A percentile compares a stretch with the other conserved stretches of the same genome.
These are phyloP conservation scores for Clarias macrocephalus DNA, from an alignment of 2,113 vertebrate species.

Conservation along the genomic window DNA sequence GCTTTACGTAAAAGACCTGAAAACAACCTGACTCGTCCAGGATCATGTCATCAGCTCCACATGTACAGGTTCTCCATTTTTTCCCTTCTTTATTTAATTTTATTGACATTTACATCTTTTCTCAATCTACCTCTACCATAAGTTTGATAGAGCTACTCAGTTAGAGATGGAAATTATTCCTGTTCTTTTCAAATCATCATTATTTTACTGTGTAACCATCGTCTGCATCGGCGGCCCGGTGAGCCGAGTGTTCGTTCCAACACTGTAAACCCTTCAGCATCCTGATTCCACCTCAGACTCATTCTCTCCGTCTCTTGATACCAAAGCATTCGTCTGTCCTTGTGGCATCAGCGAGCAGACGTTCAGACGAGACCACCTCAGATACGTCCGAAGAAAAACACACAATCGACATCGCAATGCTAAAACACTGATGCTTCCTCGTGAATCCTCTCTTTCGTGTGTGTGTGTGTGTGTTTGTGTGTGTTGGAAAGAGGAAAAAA, in stretches of 20 bases:
- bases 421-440: constrained; percentile 61
- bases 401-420: constrained; percentile 40
- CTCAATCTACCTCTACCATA: constrained; percentile 59
- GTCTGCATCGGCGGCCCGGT: background rate
- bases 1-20: constrained; percentile 77
- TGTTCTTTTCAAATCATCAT: background rate
- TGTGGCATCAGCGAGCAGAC: constrained; percentile 63
- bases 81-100: constrained; percentile 8
- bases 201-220: background rate
- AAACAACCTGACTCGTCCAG: constrained; percentile 64
- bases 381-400: constrained; percentile 61
- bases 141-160: constrained; percentile 32
- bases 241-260: background rate
- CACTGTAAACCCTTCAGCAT: background rate
- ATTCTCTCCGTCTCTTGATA: constrained; percentile 57
- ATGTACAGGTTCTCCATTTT: constrained; percentile 49
- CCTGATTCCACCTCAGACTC: constrained; percentile 8
- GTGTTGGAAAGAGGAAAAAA: constrained; percentile 65
- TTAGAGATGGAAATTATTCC: constrained; percentile 17
- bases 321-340: constrained; percentile 62
- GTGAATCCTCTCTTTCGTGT: constrained; percentile 45
- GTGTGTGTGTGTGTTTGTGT: constrained; percentile 17
- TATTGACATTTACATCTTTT: constrained; percentile 33
- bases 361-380: constrained; percentile 74
- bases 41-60: constrained; percentile 62